Evolutionary conservation across 2,113 vertebrate species (phyloP).

Genomic region (Lepisosteus osseus): DNA sequence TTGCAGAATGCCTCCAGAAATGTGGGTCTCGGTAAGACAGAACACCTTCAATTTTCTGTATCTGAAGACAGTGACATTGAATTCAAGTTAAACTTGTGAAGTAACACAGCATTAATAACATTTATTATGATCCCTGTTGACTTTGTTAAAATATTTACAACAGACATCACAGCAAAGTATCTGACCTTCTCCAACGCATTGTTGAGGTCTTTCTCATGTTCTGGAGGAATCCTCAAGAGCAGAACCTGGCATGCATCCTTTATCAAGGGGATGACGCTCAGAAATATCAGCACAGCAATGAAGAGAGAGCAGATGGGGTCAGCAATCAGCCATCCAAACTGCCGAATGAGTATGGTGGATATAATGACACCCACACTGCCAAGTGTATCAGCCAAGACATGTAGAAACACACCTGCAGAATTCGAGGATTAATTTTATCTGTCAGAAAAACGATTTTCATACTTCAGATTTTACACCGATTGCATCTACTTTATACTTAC

Average conservation of each 20-base stretch:
- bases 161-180: too few relatives aligned
- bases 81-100: too few relatives aligned
- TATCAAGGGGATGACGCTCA: constrained; percentile 91
- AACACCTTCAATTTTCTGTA: constrained; percentile 93
- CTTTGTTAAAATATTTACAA: too few relatives aligned
- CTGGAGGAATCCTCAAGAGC: constrained; percentile 79
- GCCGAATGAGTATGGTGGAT: constrained; percentile 92
- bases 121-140: too few relatives aligned
- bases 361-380: constrained; percentile 96
- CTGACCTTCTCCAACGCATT: constrained; percentile 88
- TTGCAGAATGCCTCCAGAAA: constrained; percentile 96
- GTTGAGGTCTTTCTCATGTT: constrained; percentile 86
- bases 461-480: too few relatives aligned
- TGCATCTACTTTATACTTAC: too few relatives aligned
- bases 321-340: constrained; percentile 96
- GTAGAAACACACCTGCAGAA: constrained; percentile 85
- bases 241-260: constrained; percentile 94
- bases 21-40: constrained; percentile 93
- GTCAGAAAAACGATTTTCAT: too few relatives aligned
- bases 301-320: constrained; percentile 97
- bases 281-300: constrained; percentile 90
- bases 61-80: constrained; percentile 59
- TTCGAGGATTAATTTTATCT: too few relatives aligned
- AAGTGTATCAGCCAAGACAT: constrained; percentile 92
- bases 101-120: too few relatives aligned